Percentiles rank a stretch among this genome's conserved stretches.
phyloP scores from a whole-genome alignment of 2,797 vertebrate species.

The Limnodromus scolopaceus region DNA sequence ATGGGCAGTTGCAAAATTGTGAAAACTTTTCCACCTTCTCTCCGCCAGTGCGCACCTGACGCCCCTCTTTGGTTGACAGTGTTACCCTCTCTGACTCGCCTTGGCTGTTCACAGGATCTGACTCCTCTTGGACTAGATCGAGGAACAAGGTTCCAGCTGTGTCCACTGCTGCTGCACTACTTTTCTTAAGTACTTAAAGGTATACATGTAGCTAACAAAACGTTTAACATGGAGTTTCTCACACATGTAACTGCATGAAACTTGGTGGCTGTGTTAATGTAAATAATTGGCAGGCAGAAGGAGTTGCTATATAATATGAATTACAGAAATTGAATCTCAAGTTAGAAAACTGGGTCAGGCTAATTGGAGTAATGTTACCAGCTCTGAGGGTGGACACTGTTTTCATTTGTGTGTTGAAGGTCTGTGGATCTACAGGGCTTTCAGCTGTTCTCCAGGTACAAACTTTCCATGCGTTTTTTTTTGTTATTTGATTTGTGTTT shows the following conservation, averaged over 20 bases:
- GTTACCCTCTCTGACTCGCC: accelerated
- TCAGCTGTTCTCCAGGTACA: not conserved
- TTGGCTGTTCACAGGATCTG: not conserved
- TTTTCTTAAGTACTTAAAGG: not conserved
- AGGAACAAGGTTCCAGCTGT: not conserved
- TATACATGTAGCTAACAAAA: not conserved
- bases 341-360: not conserved
- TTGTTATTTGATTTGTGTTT: not conserved
- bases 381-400: not conserved
- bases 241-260: not conserved
- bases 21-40: not conserved
- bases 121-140: not conserved
- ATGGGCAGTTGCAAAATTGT: not conserved
- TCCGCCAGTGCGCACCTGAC: accelerated
- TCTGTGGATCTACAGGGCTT: not conserved
- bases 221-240: not conserved
- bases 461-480: not conserved
- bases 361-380: not conserved
- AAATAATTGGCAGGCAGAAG: not conserved
- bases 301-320: not conserved
- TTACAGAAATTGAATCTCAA: not conserved
- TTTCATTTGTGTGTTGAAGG: not conserved
- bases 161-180: not conserved
- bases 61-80: accelerated
- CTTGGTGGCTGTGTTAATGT: not conserved